Conservation (phyloP, 2,888 invertebrate genomes). For the Conops quadrifasciatus region DNA sequence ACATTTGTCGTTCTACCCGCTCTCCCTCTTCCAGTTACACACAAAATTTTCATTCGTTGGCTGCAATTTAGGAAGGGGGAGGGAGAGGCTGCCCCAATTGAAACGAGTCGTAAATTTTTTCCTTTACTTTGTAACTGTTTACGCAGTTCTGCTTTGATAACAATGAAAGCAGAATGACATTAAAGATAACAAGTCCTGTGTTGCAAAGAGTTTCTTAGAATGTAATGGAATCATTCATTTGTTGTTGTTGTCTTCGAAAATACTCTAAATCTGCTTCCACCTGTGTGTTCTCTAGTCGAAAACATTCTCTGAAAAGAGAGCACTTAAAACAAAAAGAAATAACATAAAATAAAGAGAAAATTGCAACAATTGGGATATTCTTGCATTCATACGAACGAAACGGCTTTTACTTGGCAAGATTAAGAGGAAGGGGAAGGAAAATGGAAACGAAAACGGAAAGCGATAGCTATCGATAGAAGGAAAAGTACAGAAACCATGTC, state of each 20-base stretch:
- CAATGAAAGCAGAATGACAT: not conserved
- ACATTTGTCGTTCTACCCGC: no score
- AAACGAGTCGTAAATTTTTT: not conserved
- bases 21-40: no score
- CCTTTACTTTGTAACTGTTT: not conserved
- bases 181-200: not conserved
- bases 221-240: no score
- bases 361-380: not conserved
- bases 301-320: not conserved
- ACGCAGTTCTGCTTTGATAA: conserved; percentile 4
- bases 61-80: no score
- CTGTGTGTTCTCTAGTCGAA: not conserved
- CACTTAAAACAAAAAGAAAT: conserved; percentile 4
- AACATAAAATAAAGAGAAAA: not conserved
- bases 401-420: not conserved
- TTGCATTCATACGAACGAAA: conserved; percentile 1
- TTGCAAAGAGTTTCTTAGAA: not conserved
- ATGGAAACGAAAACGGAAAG: not conserved
- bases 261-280: not conserved
- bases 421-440: not conserved
- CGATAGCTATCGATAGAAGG: not conserved
- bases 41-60: no score
- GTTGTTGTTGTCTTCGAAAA: not conserved
- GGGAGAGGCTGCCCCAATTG: no score
- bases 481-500: not conserved